Evolutionary conservation across 53 echinoderm and acorn worm species (phyloP), one percentile per base, ranked within the genome.

Genomic region (Actinopyga echinites): DNA sequence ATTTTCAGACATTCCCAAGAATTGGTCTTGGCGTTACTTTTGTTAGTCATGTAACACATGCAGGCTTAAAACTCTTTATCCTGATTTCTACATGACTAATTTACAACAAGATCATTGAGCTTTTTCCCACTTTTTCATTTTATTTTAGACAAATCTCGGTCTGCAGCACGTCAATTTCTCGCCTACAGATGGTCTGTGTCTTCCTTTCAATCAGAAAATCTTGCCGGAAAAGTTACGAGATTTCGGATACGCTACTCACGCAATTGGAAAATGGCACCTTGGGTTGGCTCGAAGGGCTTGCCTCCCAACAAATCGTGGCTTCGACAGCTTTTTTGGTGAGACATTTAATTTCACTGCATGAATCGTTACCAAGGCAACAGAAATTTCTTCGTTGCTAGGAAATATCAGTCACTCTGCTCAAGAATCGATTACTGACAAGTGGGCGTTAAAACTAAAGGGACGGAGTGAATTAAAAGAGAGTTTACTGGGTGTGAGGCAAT

Each of bases 251-350:
- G 21, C 88, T 13, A 93, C 93, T 4, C 91, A 93, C 44, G 79
- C 84, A 6, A 83, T 93, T 53, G 93, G 93, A 23, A 93, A 93
- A 44, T 93, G 93, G 93, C 93, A 93, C 65, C 38, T 93, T 21
- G 93, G 93, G 2, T 59, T 87, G 32, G 83, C 91, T 69, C 79
- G 83, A 52, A 85, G 83, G 55, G 57, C 53, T 10, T 93, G 93
- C 75, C 84, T 86, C 75, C 93, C 93, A 10, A 93, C 93, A 2
- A 67, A 74, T 6, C 85, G 93, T n/a, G 93, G 93, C 0, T 93
- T 93, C 45, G 89, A 93, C 56, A 88, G 88, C 17, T 93, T 91
- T 84, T 91, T 93, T 74, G 93, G 93, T 95, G 61, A 83, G 90
- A 30, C 55, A 69, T 43, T 40, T 43, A 42, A 15, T 44, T 66